Percentiles rank a stretch among this genome's conserved stretches.
phyloP scores from a whole-genome alignment of 1,140 invertebrate genomes.

The Tetraneura akinire region DNA sequence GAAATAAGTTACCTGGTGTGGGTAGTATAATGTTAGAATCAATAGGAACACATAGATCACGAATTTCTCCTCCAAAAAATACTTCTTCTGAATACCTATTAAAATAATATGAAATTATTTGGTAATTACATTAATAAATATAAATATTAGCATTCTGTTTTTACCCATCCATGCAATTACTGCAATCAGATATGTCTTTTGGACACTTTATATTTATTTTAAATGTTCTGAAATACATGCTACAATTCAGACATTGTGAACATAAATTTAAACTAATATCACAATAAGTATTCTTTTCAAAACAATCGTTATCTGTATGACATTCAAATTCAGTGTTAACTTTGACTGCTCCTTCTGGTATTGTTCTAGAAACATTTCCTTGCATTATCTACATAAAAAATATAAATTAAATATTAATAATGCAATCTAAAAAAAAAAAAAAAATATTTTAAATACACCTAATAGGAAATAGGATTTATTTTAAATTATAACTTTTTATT shows the following conservation, averaged over 20 bases:
- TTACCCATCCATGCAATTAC: conserved; percentile 25
- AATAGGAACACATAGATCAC: conserved; percentile 13
- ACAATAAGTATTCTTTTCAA: conserved; percentile 6
- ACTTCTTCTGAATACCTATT: conserved; percentile 28
- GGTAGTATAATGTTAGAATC: conserved; percentile 2
- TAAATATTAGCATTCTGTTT: not conserved
- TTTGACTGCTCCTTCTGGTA: not conserved
- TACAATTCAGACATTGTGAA: conserved; percentile 41
- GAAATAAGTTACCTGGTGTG: conserved; percentile 5
- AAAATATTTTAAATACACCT: too few species aligned
- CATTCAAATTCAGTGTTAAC: not conserved
- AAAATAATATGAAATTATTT: not conserved
- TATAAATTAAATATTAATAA: not conserved
- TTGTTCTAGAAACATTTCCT: conserved; percentile 28
- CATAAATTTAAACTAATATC: conserved; percentile 36
- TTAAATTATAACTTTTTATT: too few species aligned
- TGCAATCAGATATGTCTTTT: conserved; percentile 28
- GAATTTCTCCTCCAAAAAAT: conserved; percentile 41
- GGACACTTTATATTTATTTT: not conserved
- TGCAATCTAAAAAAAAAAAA: not conserved
- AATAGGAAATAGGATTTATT: too few species aligned
- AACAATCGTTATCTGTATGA: conserved; percentile 13
- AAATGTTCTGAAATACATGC: conserved; percentile 25
- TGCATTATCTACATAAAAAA: conserved; percentile 23
- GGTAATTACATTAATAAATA: not conserved